phyloP scores from a whole-genome alignment of 2,888 invertebrate genomes.

The Volucella zonaria region DNA sequence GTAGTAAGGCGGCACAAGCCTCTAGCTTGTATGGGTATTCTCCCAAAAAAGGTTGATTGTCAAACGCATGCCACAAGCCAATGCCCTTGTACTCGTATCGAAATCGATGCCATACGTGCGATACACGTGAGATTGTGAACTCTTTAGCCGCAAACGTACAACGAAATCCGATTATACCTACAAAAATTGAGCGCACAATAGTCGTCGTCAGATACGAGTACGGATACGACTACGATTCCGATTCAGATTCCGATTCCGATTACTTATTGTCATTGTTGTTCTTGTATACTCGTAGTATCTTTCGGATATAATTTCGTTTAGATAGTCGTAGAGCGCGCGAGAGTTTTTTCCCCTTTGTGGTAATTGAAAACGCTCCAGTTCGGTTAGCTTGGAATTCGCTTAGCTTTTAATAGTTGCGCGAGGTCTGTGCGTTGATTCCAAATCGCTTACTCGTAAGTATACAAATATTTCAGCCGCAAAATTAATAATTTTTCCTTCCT shows the following conservation, averaged over 20 bases:
- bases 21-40: slow-evolving; percentile 21
- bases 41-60: slow-evolving; percentile 37
- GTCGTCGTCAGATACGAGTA: slow-evolving; percentile 27
- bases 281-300: not conserved
- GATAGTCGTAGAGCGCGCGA: slow-evolving; percentile 4
- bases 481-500: slow-evolving; percentile 43
- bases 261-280: slow-evolving; percentile 13
- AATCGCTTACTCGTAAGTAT: slow-evolving; percentile 52
- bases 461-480: slow-evolving; percentile 42
- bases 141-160: not conserved
- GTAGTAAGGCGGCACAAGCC: slow-evolving; percentile 43
- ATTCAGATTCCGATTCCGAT: slow-evolving; percentile 29
- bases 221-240: not conserved
- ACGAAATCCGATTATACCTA: slow-evolving; percentile 66
- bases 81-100: slow-evolving; percentile 34
- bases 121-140: slow-evolving; percentile 27
- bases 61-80: slow-evolving; percentile 40
- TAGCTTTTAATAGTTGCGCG: slow-evolving; percentile 43
- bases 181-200: slow-evolving; percentile 65
- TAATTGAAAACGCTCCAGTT: slow-evolving; percentile 56
- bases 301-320: slow-evolving; percentile 10
- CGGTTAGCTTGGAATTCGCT: slow-evolving; percentile 53
- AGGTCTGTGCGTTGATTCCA: slow-evolving; percentile 53
- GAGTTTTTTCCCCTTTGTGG: slow-evolving; percentile 46
- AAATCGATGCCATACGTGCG: not conserved